Evolutionary conservation across 2,797 vertebrate genomes (phyloP), one percentile per base, ranked within the genome.

Genomic region (Phrynocephalus vlangalii): DNA sequence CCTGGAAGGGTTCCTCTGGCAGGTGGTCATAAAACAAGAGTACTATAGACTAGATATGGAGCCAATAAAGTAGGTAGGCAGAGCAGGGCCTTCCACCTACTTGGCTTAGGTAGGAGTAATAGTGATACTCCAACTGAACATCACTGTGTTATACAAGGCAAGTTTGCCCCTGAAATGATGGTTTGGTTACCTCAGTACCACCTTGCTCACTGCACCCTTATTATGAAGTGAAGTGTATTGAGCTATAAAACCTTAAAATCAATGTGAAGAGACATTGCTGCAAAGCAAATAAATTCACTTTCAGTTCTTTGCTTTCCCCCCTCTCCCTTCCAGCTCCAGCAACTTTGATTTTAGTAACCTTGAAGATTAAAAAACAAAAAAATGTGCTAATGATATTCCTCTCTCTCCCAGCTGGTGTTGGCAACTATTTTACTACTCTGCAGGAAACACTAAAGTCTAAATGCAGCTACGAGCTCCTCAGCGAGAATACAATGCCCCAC

Each of bases 381-480:
- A 95, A 91, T 79, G 95, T 95, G 95, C 90, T 95, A 96, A 96
- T 95, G 95, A 95, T 94, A 95, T 96, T 95, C 93, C 90, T 89
- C 82, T 91, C 87, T 94, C 50, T 76, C 93, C 92, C 95, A 96
- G 94, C 94, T 96, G 94, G 95, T 87, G 94, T 0, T 95, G 94
- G 94, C 93, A 95, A 95, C 93, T 94, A 94, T 94, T 95, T 95
- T 94, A 87, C 93, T 84, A 93, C 94, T 90, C 92, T 33, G 86
- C 95, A 94, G 95, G 94, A 95, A 93, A 92, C 92, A 92, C 73
- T 93, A 89, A 92, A 92, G 90, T 94, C 95, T 94, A 95, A 95
- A 95, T 94, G 93, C 93, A 93, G 93, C 93, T 92, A 93, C 91
- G 79, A 93, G 95, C 90, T 94, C 93, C 95, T 94, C 66, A 91